Conservation (phyloP, 2,888 invertebrate genomes). For the Epinotia brunnichana region DNA sequence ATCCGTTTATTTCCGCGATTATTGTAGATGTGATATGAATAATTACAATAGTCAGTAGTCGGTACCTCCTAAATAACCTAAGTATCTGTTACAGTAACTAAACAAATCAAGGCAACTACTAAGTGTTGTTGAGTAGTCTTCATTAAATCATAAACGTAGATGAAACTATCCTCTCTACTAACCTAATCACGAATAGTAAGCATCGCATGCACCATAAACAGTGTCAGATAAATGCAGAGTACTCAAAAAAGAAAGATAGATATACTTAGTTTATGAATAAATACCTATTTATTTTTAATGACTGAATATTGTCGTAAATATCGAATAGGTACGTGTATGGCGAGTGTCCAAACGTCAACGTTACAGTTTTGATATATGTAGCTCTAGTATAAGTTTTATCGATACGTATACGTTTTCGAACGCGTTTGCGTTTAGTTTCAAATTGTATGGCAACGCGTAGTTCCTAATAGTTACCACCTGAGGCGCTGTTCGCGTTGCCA, state of each 20-base stretch:
- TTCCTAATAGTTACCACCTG: no score
- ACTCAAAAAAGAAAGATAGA: not conserved
- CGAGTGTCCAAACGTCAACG: no score
- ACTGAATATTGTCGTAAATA: not conserved
- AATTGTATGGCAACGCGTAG: no score
- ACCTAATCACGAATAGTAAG: conserved; percentile 31
- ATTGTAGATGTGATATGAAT: no score
- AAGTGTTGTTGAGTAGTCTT: conserved; percentile 12
- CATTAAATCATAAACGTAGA: conserved; percentile 27
- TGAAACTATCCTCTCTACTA: conserved; percentile 43
- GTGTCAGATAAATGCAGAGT: conserved; percentile 24
- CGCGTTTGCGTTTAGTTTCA: no score
- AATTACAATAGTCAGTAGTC: not conserved
- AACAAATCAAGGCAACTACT: conserved; percentile 8
- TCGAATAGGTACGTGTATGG: no score
- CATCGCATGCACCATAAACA: conserved; percentile 20
- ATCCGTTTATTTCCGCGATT: no score
- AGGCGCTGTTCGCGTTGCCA: no score
- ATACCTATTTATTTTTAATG: not conserved
- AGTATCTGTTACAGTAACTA: not conserved
- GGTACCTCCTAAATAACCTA: not conserved
- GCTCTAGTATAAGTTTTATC: no score
- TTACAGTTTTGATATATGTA: no score
- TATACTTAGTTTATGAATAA: not conserved
- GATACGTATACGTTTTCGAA: no score